Conservation (phyloP, 2,797 vertebrate genomes). For the Podarcis siculus region DNA sequence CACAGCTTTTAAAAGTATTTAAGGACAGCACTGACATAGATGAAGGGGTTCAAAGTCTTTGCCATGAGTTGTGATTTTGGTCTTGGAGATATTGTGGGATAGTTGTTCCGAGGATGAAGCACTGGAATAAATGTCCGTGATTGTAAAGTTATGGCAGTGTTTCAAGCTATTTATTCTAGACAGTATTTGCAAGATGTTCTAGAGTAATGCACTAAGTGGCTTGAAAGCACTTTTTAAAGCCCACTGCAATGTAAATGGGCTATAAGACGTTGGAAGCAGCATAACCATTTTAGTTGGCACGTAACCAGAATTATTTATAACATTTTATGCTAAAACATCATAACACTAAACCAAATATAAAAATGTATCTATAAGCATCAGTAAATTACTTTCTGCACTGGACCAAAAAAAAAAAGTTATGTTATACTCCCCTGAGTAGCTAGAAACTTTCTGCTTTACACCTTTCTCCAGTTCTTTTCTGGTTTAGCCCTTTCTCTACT, state of each 20-base stretch:
- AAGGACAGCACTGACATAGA: neutral
- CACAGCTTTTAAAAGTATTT: neutral
- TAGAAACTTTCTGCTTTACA: neutral
- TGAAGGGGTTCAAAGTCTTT: neutral
- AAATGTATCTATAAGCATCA: neutral
- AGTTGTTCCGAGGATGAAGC: neutral
- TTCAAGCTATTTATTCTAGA: conserved; percentile 13
- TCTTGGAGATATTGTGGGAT: neutral
- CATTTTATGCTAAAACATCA: conserved; percentile 3
- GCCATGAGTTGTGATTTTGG: neutral
- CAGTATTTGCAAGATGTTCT: neutral
- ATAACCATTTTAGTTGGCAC: neutral
- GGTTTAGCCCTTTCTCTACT: neutral
- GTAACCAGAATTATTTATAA: conserved; percentile 9
- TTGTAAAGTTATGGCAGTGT: neutral
- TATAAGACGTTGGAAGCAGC: neutral
- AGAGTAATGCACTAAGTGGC: neutral
- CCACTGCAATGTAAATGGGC: neutral
- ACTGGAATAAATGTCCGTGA: neutral
- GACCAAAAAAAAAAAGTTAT: neutral
- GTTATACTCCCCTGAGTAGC: neutral
- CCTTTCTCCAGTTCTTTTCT: neutral
- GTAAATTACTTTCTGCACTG: neutral
- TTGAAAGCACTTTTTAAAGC: conserved; percentile 22
- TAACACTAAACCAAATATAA: conserved; percentile 11